Conservation (phyloP, 2,888 invertebrate genomes). For the Diarsia brunnea region DNA sequence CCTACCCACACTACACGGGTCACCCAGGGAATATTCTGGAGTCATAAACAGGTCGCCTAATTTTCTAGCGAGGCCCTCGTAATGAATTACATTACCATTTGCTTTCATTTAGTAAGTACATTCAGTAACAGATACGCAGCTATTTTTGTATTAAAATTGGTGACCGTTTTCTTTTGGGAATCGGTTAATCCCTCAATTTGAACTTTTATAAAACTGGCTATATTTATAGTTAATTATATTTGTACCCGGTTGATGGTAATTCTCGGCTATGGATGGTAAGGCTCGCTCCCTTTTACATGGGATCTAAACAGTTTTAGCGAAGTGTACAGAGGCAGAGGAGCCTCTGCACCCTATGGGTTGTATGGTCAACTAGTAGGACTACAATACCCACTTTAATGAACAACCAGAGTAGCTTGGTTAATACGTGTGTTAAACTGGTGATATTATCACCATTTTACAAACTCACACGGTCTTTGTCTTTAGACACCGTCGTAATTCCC, state of each 20-base stretch:
- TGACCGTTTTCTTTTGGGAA: neutral
- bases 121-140: constrained; percentile 17
- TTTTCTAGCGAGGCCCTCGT: constrained; percentile 58
- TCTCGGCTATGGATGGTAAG: too few species aligned
- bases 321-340: too few species aligned
- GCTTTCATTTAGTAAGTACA: constrained; percentile 47
- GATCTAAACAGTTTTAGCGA: too few species aligned
- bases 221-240: too few species aligned
- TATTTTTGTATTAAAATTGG: constrained; percentile 1
- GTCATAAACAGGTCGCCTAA: constrained; percentile 63
- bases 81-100: constrained; percentile 71
- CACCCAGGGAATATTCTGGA: constrained; percentile 55
- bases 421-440: too few species aligned
- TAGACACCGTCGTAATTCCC: neutral
- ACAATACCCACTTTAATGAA: too few species aligned
- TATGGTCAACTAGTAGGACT: too few species aligned
- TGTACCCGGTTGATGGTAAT: too few species aligned
- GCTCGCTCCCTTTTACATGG: too few species aligned
- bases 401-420: too few species aligned
- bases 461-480: neutral
- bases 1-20: constrained; percentile 32
- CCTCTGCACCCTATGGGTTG: too few species aligned
- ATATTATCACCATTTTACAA: too few species aligned
- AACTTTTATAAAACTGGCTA: neutral
- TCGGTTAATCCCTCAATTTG: neutral